These are phyloP conservation scores for Microcebus tavaratra DNA, from an alignment of 2,113 vertebrate species.

Conservation along the genomic window DNA sequence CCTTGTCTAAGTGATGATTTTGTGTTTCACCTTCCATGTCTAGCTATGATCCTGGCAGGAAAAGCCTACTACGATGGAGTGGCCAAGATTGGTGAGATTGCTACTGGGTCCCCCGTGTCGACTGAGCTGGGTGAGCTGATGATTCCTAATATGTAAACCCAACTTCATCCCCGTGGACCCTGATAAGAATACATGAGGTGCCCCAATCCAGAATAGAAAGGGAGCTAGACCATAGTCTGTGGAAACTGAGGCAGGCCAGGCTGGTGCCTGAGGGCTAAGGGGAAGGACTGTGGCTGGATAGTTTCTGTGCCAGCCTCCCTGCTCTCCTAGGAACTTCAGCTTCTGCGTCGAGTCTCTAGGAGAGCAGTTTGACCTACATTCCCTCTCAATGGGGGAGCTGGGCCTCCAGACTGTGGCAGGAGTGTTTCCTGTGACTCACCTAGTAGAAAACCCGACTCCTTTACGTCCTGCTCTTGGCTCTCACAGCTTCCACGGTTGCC, in stretches of 20 bases:
- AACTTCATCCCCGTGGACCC: no score
- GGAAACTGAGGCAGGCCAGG: background rate
- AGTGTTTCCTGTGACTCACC: slow-evolving; percentile 63
- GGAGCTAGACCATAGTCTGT: background rate
- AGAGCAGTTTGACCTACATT: slow-evolving; percentile 35
- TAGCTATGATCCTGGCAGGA: slow-evolving; percentile 94
- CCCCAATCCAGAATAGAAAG: background rate
- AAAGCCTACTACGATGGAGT: slow-evolving; percentile 95
- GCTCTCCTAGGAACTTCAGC: background rate
- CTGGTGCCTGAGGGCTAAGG: fast-evolving
- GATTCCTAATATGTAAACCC: background rate
- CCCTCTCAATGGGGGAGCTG: background rate
- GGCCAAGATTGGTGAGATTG: slow-evolving; percentile 94
- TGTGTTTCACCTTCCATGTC: slow-evolving; percentile 53
- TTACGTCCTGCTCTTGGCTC: slow-evolving; percentile 2
- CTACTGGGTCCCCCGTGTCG: slow-evolving; percentile 93
- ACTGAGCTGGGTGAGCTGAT: slow-evolving; percentile 94
- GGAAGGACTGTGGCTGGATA: background rate
- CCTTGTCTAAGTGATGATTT: slow-evolving; percentile 19
- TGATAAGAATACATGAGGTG: background rate
- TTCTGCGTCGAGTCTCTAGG: background rate
- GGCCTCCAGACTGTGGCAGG: background rate
- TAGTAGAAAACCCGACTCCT: slow-evolving; percentile 38
- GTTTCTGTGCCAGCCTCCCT: background rate
- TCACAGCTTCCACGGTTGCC: slow-evolving; percentile 16